Percentiles rank a stretch among this genome's conserved stretches.
Conservation (phyloP, 2,797 vertebrate species). For the Garrulus glandarius region DNA sequence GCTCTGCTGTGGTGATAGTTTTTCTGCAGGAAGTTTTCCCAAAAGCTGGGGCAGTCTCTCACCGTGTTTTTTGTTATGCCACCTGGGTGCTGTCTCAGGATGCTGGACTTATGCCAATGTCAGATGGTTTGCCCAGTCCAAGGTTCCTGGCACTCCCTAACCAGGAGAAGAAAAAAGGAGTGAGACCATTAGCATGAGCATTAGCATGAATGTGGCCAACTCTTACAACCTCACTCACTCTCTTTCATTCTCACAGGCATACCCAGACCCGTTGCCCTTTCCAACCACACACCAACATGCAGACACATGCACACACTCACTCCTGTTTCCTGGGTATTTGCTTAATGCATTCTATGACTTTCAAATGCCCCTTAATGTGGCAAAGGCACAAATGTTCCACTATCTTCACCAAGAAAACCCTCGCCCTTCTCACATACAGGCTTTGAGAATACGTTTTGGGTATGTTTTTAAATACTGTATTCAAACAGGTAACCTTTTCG, state of each 20-base stretch:
- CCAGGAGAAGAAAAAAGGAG: background rate
- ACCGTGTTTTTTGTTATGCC: background rate
- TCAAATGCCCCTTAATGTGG: background rate
- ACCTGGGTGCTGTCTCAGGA: background rate
- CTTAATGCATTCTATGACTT: background rate
- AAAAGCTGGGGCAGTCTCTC: background rate
- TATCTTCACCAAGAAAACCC: background rate
- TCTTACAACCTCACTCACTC: background rate
- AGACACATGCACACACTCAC: fast-evolving
- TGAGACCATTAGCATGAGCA: background rate
- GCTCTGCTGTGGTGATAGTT: fast-evolving
- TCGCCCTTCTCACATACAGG: fast-evolving
- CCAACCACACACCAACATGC: background rate
- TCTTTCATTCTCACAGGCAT: background rate
- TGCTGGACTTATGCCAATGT: background rate
- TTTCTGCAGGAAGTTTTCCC: background rate
- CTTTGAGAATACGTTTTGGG: background rate
- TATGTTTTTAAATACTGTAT: background rate
- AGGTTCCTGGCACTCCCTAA: background rate
- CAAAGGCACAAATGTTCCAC: background rate
- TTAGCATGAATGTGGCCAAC: background rate
- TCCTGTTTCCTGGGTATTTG: background rate
- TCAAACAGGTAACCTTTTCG: background rate
- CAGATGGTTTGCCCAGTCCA: background rate
- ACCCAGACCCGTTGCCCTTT: background rate